These are phyloP conservation scores for Pocillopora verrucosa DNA, from an alignment of 64 coral and sea anemone genomes.

Conservation along the genomic window DNA sequence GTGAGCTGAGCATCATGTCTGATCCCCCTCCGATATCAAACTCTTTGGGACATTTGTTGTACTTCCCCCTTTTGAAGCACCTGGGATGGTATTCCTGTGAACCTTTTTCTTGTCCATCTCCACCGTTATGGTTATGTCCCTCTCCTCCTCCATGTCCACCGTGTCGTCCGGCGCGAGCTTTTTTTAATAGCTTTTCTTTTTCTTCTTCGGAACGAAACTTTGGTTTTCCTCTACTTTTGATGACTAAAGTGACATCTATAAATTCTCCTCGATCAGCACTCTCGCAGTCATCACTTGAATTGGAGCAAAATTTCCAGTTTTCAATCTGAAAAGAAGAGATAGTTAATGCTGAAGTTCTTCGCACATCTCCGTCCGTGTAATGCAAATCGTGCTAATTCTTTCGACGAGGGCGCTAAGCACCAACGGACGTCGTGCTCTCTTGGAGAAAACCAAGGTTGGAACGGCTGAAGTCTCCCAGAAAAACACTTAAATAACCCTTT, in stretches of 20 bases:
- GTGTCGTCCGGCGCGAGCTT: too few relatives aligned
- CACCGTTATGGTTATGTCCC: background rate
- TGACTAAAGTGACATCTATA: constrained; percentile 3
- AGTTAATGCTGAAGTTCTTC: too few relatives aligned
- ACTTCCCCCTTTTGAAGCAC: background rate
- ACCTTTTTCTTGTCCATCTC: background rate
- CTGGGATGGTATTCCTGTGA: background rate
- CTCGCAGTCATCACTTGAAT: background rate
- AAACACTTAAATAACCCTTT: too few relatives aligned
- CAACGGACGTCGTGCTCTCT: too few relatives aligned
- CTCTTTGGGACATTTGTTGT: constrained; percentile 28
- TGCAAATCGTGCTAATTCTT: background rate
- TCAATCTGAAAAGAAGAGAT: background rate
- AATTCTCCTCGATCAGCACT: constrained; percentile 29
- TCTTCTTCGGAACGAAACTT: background rate
- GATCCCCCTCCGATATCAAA: constrained; percentile 42
- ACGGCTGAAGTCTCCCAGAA: too few relatives aligned
- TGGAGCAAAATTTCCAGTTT: constrained; percentile 27
- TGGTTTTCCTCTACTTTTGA: constrained; percentile 27
- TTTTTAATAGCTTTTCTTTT: background rate
- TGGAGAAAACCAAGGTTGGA: too few relatives aligned
- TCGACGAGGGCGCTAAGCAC: too few relatives aligned
- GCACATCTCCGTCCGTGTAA: background rate
- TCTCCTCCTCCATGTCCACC: too few relatives aligned
- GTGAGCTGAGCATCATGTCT: constrained; percentile 34